Evolutionary conservation across 2,888 invertebrate genomes (phyloP).

Genomic region (Tridacna gigas): DNA sequence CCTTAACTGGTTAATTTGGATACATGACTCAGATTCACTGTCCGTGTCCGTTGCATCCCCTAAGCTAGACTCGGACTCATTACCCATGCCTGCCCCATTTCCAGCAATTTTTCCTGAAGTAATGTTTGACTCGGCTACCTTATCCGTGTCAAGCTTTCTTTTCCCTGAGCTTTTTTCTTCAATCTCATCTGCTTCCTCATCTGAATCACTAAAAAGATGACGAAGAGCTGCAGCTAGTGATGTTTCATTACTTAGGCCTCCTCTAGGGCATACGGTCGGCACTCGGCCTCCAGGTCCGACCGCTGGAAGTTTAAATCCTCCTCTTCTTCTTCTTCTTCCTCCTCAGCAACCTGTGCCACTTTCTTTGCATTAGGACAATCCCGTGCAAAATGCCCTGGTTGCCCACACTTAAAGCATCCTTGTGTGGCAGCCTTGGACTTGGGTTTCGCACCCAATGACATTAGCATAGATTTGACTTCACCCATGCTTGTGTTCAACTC

Average conservation of each 20-base stretch:
- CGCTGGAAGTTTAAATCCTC: slow-evolving; percentile 1
- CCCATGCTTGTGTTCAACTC: no score
- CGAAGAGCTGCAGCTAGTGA: not conserved
- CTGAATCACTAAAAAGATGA: not conserved
- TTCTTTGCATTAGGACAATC: not conserved
- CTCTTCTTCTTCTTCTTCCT: slow-evolving; percentile 1
- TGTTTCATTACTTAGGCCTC: not conserved
- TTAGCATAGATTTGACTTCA: no score
- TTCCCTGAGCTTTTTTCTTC: no score
- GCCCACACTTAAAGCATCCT: not conserved
- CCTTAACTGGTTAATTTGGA: not conserved
- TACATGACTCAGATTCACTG: not conserved
- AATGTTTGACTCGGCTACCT: not conserved
- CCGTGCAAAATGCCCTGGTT: not conserved
- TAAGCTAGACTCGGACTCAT: not conserved
- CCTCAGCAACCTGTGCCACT: not conserved
- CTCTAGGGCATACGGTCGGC: not conserved
- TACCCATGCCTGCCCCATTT: not conserved
- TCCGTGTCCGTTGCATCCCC: not conserved
- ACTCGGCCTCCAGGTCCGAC: slow-evolving; percentile 16
- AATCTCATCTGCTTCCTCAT: not conserved
- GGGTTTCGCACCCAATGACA: not conserved
- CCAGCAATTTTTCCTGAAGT: not conserved
- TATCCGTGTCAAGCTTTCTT: not conserved
- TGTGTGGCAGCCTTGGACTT: not conserved